Percentiles rank a stretch among this genome's conserved stretches.
Evolutionary conservation across 2,888 invertebrate species (phyloP).

Genomic region (Lithodes maja): DNA sequence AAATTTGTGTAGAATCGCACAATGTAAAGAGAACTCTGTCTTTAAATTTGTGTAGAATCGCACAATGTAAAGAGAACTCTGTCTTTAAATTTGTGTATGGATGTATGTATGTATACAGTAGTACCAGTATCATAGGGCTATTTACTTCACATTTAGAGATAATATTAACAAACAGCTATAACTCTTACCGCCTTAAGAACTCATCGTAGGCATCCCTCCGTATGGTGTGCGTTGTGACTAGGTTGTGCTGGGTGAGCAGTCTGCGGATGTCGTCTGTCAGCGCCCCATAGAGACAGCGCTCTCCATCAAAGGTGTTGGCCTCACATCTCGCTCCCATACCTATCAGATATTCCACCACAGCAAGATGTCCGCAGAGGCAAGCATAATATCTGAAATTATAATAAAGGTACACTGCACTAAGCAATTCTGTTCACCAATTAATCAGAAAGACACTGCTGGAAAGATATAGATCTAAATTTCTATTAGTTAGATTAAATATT

Average conservation of each 20-base stretch:
- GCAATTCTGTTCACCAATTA: background rate
- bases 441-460: background rate
- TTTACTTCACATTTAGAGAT: no score
- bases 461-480: background rate
- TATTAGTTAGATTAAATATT: no score
- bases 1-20: no score
- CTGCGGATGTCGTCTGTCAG: slow-evolving; percentile 76
- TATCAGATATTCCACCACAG: slow-evolving; percentile 76
- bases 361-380: slow-evolving; percentile 77
- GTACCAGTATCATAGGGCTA: no score
- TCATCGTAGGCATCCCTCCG: slow-evolving; percentile 76
- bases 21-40: no score
- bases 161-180: background rate
- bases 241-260: slow-evolving; percentile 75
- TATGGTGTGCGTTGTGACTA: slow-evolving; percentile 75
- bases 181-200: slow-evolving; percentile 75
- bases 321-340: slow-evolving; percentile 77
- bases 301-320: slow-evolving; percentile 78
- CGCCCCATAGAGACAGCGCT: slow-evolving; percentile 78
- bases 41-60: no score
- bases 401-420: background rate
- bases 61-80: no score
- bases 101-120: no score
- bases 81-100: no score
- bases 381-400: slow-evolving; percentile 76